Base-by-base conservation (phyloP, 2,888 invertebrate genomes). In the Biston stratarius region DNA sequence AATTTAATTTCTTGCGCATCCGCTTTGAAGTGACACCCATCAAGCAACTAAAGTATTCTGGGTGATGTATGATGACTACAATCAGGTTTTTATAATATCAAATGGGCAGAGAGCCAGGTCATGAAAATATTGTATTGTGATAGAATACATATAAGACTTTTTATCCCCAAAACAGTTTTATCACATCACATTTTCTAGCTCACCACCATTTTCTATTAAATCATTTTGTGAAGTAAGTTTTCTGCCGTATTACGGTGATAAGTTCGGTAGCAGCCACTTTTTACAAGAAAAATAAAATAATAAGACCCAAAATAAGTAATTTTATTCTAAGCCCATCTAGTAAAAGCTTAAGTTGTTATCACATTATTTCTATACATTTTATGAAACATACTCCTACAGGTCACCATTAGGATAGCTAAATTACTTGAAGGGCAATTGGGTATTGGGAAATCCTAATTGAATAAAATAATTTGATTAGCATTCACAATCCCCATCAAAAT, bases 401-500 rank as follows among this genome's bases (percentile, higher is more conserved):
- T 64, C 14, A 42, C 66, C 67, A 65, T 60, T 69, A n/a, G 53
- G 61, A 64, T 72, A 68, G 55, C 49, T 75, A 70, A 53, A 67
- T 74, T 68, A 62, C 66, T 67, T 69, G 69, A 76, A 78, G 73
- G 73, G 71, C 71, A 72, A 63, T 67, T 24, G 47, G 66, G 59
- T 73, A 75, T 77, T 75, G 72, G 48, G 71, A 71, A 79, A 82
- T 75, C 60, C 61, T 64, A 74, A 79, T 76, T 71, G 64, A 77
- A 77, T 77, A 75, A 76, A 74, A 79, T 76, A 76, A 77, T 79
- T 75, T 75, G 72, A 72, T 78, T 76, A 74, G 59, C 67, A 77
- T 79, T 77, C 55, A 56, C 12, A 72, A 74, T 72, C 70, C 72
- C 60, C 69, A 67, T 76, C 70, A 71, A 77, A 78, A 76, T 77